phyloP scores from a whole-genome alignment of 2,797 vertebrate genomes.

The Orestias chungarensis region DNA sequence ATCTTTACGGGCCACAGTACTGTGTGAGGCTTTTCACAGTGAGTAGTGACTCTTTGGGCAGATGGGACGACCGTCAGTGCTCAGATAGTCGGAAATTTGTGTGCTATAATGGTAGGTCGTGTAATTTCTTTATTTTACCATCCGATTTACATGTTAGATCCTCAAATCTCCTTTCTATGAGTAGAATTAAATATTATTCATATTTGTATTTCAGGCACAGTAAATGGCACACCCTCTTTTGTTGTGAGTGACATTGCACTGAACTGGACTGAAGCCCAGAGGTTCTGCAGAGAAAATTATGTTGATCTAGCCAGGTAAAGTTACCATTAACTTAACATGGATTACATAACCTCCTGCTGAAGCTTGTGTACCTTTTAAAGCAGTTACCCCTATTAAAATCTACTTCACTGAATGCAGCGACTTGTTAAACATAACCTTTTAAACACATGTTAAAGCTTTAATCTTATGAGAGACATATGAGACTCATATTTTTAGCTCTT shows the following conservation, averaged over 20 bases:
- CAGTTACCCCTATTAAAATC: background rate
- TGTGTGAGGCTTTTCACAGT: slow-evolving; percentile 19
- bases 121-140: background rate
- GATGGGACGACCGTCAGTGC: slow-evolving; percentile 8
- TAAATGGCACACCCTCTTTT: slow-evolving; percentile 7
- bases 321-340: background rate
- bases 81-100: background rate
- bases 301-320: slow-evolving; percentile 48
- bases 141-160: background rate
- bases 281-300: slow-evolving; percentile 35
- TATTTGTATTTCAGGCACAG: slow-evolving; percentile 3
- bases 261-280: slow-evolving; percentile 38
- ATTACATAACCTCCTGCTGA: background rate
- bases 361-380: background rate
- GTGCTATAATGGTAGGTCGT: slow-evolving; percentile 50
- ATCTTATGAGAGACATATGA: background rate
- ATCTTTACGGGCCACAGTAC: background rate
- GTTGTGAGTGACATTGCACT: accelerated
- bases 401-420: background rate
- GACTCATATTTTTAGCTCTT: background rate
- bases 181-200: background rate
- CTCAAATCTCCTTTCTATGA: background rate
- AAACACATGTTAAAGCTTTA: background rate
- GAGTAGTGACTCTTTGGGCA: background rate
- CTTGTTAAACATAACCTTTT: background rate